Evolutionary conservation across 2,888 invertebrate species (phyloP), one percentile per base, ranked within the genome.

Genomic region (Trilocha varians): DNA sequence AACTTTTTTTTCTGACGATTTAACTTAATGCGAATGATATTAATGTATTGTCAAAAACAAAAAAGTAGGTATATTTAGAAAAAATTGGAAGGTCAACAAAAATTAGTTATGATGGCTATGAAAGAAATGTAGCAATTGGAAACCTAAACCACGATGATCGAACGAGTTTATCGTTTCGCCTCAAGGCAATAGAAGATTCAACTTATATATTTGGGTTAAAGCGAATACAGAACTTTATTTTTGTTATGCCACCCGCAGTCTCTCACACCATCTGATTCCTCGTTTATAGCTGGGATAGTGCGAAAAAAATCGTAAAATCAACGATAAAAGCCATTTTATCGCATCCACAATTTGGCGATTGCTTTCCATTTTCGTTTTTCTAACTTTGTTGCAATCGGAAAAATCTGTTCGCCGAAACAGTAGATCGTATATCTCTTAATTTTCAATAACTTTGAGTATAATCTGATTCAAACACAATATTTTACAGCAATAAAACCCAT

Each of bases 231-330:
- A n/a, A n/a, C n/a, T n/a, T 65, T 70, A 71, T 69, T 69, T 71
- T 70, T 62, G 62, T 60, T 55, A 63, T 63, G 62, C 68, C 69
- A 61, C 64, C 61, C 68, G 70, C 70, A 68, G 70, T 64, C 65
- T 65, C 62, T 64, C 70, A 68, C 73, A 75, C 69, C 71, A 70
- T 78, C 70, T 71, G 73, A 78, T 76, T 80, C 70, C 64, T 60
- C 74, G 62, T 78, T 80, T 80, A 78, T 74, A 65, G 73, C 66
- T 44, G 59, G 73, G 66, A 77, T 78, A 74, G 76, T 73, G 68
- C 60, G 65, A 71, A 72, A 70, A 63, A 65, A 71, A 69, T 68
- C 72, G 65, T 82, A 80, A 82, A 82, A 75, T 67, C 50, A 56
- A 55, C 73, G 65, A 80, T 82, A 78, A 82, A 82, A 72, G 55